These are phyloP conservation scores for Drosophila asahinai DNA, from an alignment of 1,140 invertebrate genomes.

Conservation along the genomic window DNA sequence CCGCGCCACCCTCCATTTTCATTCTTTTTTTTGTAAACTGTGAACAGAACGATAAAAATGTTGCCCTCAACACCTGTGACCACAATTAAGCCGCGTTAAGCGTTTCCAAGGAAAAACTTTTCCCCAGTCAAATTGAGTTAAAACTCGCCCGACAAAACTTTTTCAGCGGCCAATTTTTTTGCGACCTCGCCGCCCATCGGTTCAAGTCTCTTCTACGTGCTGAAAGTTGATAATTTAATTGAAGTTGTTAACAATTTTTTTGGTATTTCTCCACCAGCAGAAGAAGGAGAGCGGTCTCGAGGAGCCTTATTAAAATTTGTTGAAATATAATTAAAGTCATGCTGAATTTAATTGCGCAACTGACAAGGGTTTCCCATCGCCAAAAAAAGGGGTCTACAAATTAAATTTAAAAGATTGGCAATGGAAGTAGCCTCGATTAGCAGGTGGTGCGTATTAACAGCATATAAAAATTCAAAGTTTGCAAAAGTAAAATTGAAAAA, in stretches of 20 bases:
- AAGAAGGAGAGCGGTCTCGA: conserved; percentile 15
- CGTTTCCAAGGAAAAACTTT: conserved; percentile 69
- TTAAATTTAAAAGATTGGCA: conserved; percentile 32
- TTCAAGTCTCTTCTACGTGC: conserved; percentile 39
- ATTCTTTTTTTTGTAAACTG: conserved; percentile 62
- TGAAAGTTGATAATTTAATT: conserved; percentile 82
- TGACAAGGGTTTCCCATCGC: conserved; percentile 55
- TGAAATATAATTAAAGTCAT: conserved; percentile 76
- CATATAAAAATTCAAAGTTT: background rate
- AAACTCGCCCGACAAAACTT: conserved; percentile 56
- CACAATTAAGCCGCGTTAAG: conserved; percentile 83
- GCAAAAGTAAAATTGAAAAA: background rate
- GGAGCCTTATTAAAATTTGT: conserved; percentile 77
- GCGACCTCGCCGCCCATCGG: conserved; percentile 46
- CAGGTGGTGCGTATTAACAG: conserved; percentile 16
- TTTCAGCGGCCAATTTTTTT: conserved; percentile 52
- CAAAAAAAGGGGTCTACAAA: conserved; percentile 15
- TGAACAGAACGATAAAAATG: conserved; percentile 84
- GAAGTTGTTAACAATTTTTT: conserved; percentile 80
- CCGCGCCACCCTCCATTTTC: background rate
- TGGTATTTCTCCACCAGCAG: conserved; percentile 10
- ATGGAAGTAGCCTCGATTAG: conserved; percentile 20
- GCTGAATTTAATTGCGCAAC: conserved; percentile 70
- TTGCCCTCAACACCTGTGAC: conserved; percentile 76
- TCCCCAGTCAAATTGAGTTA: conserved; percentile 75